These are phyloP conservation scores for Salvelinus namaycush DNA, from an alignment of 2,113 vertebrate species.

Conservation along the genomic window DNA sequence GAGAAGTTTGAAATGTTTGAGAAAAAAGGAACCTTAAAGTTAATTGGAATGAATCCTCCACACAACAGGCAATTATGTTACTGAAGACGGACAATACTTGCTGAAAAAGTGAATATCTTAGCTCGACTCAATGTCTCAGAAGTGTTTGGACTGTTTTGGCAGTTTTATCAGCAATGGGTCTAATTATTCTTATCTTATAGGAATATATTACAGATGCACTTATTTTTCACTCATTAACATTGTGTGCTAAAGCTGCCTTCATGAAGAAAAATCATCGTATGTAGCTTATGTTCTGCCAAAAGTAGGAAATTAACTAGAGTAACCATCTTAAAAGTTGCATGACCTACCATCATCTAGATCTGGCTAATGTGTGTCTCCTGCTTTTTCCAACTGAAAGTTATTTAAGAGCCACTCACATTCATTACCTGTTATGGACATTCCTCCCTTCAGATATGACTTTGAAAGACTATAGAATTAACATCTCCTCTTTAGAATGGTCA, in stretches of 20 bases:
- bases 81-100: constrained; percentile 36
- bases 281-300: constrained; percentile 18
- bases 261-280: background rate
- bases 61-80: constrained; percentile 52
- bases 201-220: constrained; percentile 23
- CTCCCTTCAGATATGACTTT: constrained; percentile 65
- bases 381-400: constrained; percentile 35
- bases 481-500: constrained; percentile 86
- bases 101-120: constrained; percentile 29
- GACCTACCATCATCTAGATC: constrained; percentile 22
- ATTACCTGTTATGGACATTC: constrained; percentile 71
- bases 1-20: constrained; percentile 25
- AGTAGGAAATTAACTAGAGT: background rate
- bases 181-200: constrained; percentile 49
- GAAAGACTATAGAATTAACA: constrained; percentile 71
- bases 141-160: constrained; percentile 36
- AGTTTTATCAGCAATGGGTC: constrained; percentile 37
- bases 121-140: constrained; percentile 23
- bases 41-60: constrained; percentile 46
- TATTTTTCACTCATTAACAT: constrained; percentile 6
- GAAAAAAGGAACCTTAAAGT: constrained; percentile 38
- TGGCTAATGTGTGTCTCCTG: constrained; percentile 20
- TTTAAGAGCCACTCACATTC: constrained; percentile 67
- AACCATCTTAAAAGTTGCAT: background rate
- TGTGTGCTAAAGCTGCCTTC: constrained; percentile 1